phyloP scores from a whole-genome alignment of 2,888 invertebrate species.

The Hofmannophila pseudospretella region DNA sequence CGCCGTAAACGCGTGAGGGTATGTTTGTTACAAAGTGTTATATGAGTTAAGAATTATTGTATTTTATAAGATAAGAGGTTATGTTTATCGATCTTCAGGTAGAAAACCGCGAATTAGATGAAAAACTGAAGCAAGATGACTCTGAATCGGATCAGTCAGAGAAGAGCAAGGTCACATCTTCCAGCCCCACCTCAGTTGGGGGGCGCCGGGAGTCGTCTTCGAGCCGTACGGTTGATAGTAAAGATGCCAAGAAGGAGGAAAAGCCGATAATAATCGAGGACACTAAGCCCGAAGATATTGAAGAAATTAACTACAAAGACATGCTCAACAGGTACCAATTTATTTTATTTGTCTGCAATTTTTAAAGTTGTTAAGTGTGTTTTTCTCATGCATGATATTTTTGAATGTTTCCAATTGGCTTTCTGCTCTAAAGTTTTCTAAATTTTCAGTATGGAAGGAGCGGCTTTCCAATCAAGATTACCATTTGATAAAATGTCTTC shows the following conservation, averaged over 20 bases:
- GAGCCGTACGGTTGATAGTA: constrained; percentile 61
- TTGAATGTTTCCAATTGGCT: not conserved
- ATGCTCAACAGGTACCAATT: constrained; percentile 68
- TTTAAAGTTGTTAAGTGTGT: too few species aligned
- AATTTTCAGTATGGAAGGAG: constrained; percentile 87
- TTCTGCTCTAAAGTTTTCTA: constrained; percentile 12
- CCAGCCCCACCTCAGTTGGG: constrained; percentile 75
- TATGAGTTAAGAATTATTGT: not conserved
- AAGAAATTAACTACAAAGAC: constrained; percentile 76
- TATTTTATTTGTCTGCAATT: too few species aligned
- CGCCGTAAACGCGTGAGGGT: constrained; percentile 79
- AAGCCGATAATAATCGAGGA: constrained; percentile 62
- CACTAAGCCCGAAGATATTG: constrained; percentile 80
- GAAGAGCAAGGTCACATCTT: constrained; percentile 76
- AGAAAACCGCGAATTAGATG: constrained; percentile 80
- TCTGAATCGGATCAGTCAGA: constrained; percentile 80
- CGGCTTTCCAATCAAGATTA: constrained; percentile 94
- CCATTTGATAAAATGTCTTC: constrained; percentile 97
- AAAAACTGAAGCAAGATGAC: constrained; percentile 81
- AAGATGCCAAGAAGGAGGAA: constrained; percentile 68
- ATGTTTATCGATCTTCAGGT: constrained; percentile 75
- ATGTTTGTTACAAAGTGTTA: constrained; percentile 3
- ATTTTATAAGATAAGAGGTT: constrained; percentile 57
- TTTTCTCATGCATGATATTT: not conserved
- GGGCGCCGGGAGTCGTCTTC: constrained; percentile 73